Conservation (phyloP, 2,888 invertebrate genomes). For the Zele albiditarsus region DNA sequence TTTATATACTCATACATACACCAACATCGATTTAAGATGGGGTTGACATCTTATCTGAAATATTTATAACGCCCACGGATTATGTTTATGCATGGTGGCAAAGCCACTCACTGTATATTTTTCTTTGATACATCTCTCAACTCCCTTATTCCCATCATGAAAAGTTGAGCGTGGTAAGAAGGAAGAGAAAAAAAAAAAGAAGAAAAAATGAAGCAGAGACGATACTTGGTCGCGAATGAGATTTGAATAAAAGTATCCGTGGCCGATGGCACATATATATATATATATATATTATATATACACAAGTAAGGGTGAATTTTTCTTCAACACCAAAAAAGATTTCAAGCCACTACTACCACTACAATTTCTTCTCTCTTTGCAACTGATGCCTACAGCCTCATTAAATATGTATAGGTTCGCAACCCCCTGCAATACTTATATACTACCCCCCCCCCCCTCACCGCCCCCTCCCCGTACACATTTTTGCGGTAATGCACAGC, state of each 20-base stretch:
- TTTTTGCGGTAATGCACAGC: slow-evolving; percentile 40
- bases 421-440: slow-evolving; percentile 46
- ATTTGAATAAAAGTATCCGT: slow-evolving; percentile 71
- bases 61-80: slow-evolving; percentile 49
- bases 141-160: slow-evolving; percentile 38
- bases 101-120: slow-evolving; percentile 66
- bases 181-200: slow-evolving; percentile 40
- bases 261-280: slow-evolving; percentile 40
- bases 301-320: slow-evolving; percentile 23
- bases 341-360: slow-evolving; percentile 29
- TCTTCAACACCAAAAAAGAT: slow-evolving; percentile 10
- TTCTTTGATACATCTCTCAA: slow-evolving; percentile 68
- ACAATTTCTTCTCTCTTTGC: slow-evolving; percentile 63
- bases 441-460: background rate
- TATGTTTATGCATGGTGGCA: slow-evolving; percentile 68
- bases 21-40: slow-evolving; percentile 35
- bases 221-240: slow-evolving; percentile 60
- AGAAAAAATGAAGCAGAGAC: slow-evolving; percentile 34
- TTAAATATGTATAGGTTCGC: slow-evolving; percentile 72
- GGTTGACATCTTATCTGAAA: slow-evolving; percentile 45
- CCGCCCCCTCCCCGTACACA: background rate
- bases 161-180: slow-evolving; percentile 42
- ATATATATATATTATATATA: background rate
- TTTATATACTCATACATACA: background rate
- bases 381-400: slow-evolving; percentile 65